phyloP scores from a whole-genome alignment of 2,113 vertebrate species.

The Entelurus aequoreus region DNA sequence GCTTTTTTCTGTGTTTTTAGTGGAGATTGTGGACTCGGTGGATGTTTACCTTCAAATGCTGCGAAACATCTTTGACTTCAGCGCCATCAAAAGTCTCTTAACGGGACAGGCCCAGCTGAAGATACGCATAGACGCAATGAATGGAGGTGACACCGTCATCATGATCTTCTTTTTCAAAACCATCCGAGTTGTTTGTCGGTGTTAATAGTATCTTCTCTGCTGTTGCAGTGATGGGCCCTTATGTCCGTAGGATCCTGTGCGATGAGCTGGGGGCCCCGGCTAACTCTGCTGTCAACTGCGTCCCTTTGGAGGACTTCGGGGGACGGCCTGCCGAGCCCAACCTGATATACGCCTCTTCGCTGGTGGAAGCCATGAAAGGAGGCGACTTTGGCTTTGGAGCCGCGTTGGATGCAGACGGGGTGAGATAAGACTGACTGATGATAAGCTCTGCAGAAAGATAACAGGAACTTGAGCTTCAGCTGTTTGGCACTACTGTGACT shows the following conservation, averaged over 20 bases:
- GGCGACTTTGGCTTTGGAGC: slow-evolving; percentile 96
- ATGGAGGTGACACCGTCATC: slow-evolving; percentile 77
- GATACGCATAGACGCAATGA: slow-evolving; percentile 95
- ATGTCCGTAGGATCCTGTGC: slow-evolving; percentile 91
- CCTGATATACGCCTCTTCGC: slow-evolving; percentile 83
- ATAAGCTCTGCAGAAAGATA: neutral
- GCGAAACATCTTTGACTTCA: slow-evolving; percentile 91
- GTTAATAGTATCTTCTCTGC: neutral
- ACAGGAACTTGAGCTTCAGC: neutral
- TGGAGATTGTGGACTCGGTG: slow-evolving; percentile 96
- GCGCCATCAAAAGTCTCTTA: slow-evolving; percentile 85
- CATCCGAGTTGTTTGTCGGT: neutral
- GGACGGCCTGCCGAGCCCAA: slow-evolving; percentile 92
- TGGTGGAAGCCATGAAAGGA: slow-evolving; percentile 94
- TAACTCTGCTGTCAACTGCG: slow-evolving; percentile 94
- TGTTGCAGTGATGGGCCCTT: slow-evolving; percentile 91
- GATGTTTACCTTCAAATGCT: slow-evolving; percentile 94
- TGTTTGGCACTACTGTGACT: neutral
- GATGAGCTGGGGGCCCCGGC: slow-evolving; percentile 94
- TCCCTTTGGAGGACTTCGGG: slow-evolving; percentile 95
- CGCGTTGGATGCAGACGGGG: slow-evolving; percentile 96
- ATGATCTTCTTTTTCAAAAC: neutral
- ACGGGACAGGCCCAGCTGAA: slow-evolving; percentile 88
- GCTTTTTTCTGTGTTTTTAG: slow-evolving; percentile 64
- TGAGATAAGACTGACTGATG: slow-evolving; percentile 52